Evolutionary conservation across 2,113 vertebrate genomes (phyloP), one percentile per base, ranked within the genome.

Genomic region (Pelecanus crispus): DNA sequence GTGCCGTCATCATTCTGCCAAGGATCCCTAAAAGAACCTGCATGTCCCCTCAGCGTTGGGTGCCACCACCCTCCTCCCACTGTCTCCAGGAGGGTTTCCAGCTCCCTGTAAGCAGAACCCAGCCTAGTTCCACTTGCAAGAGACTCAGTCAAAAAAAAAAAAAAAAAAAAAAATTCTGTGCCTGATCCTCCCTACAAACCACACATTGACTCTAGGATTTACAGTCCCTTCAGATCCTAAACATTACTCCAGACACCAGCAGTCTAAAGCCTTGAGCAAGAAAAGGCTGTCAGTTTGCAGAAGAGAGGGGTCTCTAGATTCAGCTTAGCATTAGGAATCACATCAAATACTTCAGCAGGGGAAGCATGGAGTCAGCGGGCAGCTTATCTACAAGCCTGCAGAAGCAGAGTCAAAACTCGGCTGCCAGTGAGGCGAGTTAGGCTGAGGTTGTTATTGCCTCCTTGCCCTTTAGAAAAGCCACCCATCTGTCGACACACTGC

Each of bases 371-470:
- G 74, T 68, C 91, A 88, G 79, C 5, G 3, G 66, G 81, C 61
- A 90, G 88, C 91, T 95, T 71, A 95, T 93, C 90, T 52, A 55
- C 90, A 83, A 84, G 65, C 56, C 82, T 88, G 77, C 72, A 80
- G 85, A 74, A 94, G 85, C 88, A 10, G 55, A 92, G 90, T 61
- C 90, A 94, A 95, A 95, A 80, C 83, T n/a, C 72, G 20, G 82
- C 81, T 71, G 86, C 42, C 59, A 55, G 42, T 6, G 16, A 86
- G 44, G 80, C 47, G 53, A 56, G 40, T 9, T 29, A 58, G 72
- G 67, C 66, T 78, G 70, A 53, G 59, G 70, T 2, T 49, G 42
- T 13, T 75, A 25, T 12, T 66, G 63, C 80, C 67, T 59, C 29
- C 55, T 53, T 44, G 52, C 25, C 84, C 94, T 86, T 42, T 47